A percentile compares a stretch with the other conserved stretches of the same genome.
Conservation (phyloP, 92 coral and sea anemone species). For the Palythoa heliodiscus region DNA sequence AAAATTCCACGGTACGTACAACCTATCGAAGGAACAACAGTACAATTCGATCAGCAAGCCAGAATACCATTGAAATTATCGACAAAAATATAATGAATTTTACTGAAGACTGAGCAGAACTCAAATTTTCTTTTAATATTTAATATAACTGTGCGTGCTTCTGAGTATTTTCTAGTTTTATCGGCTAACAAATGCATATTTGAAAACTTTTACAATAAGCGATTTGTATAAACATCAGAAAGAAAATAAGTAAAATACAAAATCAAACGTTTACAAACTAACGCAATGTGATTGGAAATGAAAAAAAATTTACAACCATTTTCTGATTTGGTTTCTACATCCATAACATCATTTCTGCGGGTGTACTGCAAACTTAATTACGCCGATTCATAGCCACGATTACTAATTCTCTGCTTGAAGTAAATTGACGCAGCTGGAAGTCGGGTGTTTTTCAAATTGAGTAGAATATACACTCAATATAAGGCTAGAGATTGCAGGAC, state of each 20-base stretch:
- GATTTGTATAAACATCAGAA: too few relatives aligned
- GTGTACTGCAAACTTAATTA: conserved; percentile 26
- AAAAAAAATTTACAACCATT: background rate
- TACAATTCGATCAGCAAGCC: background rate
- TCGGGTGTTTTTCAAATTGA: background rate
- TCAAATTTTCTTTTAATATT: background rate
- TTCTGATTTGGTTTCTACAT: background rate
- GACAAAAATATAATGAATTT: background rate
- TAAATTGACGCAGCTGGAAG: conserved; percentile 14
- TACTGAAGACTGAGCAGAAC: background rate
- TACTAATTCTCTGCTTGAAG: conserved; percentile 12
- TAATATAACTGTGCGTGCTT: background rate
- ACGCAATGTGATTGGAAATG: background rate
- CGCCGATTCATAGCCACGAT: background rate
- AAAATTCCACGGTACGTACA: background rate
- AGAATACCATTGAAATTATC: background rate
- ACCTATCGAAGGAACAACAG: background rate
- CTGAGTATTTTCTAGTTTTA: background rate
- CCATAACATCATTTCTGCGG: background rate
- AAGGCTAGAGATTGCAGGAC: background rate
- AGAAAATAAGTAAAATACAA: background rate
- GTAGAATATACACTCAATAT: conserved; percentile 27
- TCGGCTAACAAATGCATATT: background rate
- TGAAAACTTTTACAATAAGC: too few relatives aligned
- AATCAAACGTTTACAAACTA: background rate